Base-by-base conservation (phyloP, 2,113 vertebrate species). In the Platichthys flesus region DNA sequence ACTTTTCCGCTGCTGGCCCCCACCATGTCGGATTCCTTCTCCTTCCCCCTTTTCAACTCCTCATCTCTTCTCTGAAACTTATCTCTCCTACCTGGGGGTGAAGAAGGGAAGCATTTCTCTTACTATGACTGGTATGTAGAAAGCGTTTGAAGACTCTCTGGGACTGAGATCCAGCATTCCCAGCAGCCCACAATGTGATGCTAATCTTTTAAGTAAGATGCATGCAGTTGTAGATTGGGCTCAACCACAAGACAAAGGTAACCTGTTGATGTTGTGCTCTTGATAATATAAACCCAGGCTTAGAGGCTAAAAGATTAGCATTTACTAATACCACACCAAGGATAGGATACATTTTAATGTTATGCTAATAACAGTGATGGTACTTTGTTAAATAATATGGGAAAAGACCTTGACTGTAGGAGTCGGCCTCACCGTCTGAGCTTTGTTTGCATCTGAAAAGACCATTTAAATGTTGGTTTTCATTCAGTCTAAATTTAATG, bases 1-100 rank as follows among this genome's bases (percentile, higher is more conserved):
- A 94, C 87, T 94, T 94, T 94, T 93, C 92, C 93, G 66, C 86
- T 92, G 37, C 52, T 13, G 9, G 20, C 42, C 61, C 40, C 81
- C 68, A 54, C 66, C 58, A 78, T 31, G 31, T 65, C 57, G 69
- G 64, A 55, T 57, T 28, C 23, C 37, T 68, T 70, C 60, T 70
- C 55, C 56, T 42, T 7, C 56, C 51, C 24, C 24, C 4, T 69
- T 60, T 21, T 56, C 64, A 14, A 28, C 60, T 63, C 47, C 58
- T 66, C 47, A 62, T 73, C 83, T 86, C 79, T 66, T 52, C 23
- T 55, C 70, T 75, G n/a, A 2, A 62, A 79, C 81, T 77, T 82
- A 82, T 85, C 81, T 83, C 24, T 60, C 5, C 58, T 70, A 76
- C 61, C 81, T 87, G 60, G 73, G n/a, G 71, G 57, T 20, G 20